Evolutionary conservation across 2,888 invertebrate species (phyloP), one percentile per base, ranked within the genome.

Genomic region (Formica aserva): DNA sequence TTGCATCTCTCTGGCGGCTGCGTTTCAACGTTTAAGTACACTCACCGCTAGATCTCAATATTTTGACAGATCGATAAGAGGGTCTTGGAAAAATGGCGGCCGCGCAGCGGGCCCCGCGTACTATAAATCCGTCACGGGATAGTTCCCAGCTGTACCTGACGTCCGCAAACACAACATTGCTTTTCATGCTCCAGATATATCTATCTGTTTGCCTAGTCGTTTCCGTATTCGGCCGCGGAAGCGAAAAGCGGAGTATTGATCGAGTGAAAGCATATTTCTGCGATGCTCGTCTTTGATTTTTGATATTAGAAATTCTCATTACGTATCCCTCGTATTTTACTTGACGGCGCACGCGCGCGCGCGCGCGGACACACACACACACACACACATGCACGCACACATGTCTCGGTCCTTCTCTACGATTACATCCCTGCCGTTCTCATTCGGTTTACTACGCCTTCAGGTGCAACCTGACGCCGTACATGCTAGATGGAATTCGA

Each of bases 401-500:
- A 1, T 15, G 13, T n/a, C 78, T 65, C 78, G 32, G 18, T 32
- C 45, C 32, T 74, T 74, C 60, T 80, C 74, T 35, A 74, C 78
- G 78, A 80, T 80, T 72, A 62, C 78, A 74, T 80, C 60, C 78
- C 75, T 13, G 45, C 57, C 60, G 74, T 32, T 80, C 78, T 72
- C 78, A 80, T 80, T 80, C 74, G 78, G 78, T 74, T 80, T 45
- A 80, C 74, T 80, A 80, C 74, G 74, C 78, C 78, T 80, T 80
- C 78, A 80, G 78, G 78, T 80, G 78, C 74, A 80, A 80, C 78
- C 78, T 80, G 78, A 74, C 78, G 78, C 78, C 74, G 60, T 80
- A 80, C 74, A 72, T 72, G 78, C 78, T 80, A 80, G 78, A 72
- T 80, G 74, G 78, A 80, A 80, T 80, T 80, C 74, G 78, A 80